Evolutionary conservation across 1,140 invertebrate species (phyloP), one percentile per base, ranked within the genome.

Genomic region (Drosophila obscura): DNA sequence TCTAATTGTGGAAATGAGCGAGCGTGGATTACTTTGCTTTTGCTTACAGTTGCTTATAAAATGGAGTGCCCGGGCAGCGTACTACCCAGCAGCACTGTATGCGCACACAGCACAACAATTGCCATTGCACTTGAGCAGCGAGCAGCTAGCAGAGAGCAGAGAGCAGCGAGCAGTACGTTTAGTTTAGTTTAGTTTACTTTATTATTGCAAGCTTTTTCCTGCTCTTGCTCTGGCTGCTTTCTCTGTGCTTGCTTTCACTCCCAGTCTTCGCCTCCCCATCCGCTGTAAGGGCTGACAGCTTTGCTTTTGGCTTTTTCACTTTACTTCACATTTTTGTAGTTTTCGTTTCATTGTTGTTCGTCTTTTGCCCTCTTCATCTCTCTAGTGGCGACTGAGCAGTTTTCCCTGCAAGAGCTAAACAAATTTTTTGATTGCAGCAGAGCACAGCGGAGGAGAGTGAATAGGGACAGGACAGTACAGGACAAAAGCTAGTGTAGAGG

Each of bases 41-140:
- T 63, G 66, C 66, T 73, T 67, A 72, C 69, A 59, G 67, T 74
- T 77, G 58, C 65, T 64, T 62, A 61, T 56, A 52, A 61, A 83
- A 69, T 65, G 63, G 64, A 82, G 79, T 77, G 51, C 56, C 43
- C 26, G 22, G 52, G 22, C 46, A 16, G 16, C 45, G 15, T 24
- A 22, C 8, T 5, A 8, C 9, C 46, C 19, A 46, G 68, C 43
- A n/a, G 75, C 63, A 79, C 58, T 81, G 78, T 81, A 26, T 48
- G 35, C 63, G 41, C 62, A 46, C 16, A 49, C 65, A 65, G 62
- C 24, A 72, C 65, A 79, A 87, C 82, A 87, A 79, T 87, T 88
- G 82, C 74, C 75, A 82, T 87, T 87, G 82, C 82, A 87, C 83
- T 87, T 73, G 78, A 87, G 82, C 22, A 24, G 22, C 22, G 1